phyloP scores from a whole-genome alignment of 2,113 vertebrate species.

The Pogonocichla stellata region DNA sequence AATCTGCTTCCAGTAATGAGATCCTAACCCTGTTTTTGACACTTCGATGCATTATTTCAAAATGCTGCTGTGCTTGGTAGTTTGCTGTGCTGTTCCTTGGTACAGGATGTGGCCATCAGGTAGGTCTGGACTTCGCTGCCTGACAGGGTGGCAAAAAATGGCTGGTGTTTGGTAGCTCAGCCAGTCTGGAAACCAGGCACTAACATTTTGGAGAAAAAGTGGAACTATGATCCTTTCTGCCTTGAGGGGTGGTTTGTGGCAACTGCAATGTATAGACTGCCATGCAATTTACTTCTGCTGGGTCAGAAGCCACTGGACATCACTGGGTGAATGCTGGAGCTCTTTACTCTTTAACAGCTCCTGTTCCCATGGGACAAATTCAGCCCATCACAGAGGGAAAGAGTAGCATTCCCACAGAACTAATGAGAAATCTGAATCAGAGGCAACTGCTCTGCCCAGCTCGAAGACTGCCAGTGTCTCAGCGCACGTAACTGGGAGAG shows the following conservation, averaged over 20 bases:
- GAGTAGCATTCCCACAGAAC: neutral
- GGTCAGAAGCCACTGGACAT: neutral
- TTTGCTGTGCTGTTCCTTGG: neutral
- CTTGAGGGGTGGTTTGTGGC: neutral
- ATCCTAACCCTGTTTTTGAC: neutral
- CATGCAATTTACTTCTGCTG: neutral
- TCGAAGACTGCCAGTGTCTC: neutral
- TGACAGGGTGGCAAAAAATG: neutral
- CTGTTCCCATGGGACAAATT: neutral
- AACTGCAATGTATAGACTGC: neutral
- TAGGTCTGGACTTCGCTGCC: neutral
- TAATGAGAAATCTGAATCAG: neutral
- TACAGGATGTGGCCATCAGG: neutral
- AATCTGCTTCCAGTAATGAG: neutral
- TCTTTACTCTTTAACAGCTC: neutral
- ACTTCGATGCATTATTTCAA: neutral
- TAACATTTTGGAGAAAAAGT: neutral
- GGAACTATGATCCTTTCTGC: neutral
- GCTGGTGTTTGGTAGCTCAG: neutral
- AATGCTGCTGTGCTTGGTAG: neutral
- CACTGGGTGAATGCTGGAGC: neutral
- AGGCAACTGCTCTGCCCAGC: neutral
- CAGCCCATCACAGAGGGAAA: neutral
- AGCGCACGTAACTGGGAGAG: conserved; percentile 34
- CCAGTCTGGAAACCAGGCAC: neutral